Percentiles rank a stretch among this genome's conserved stretches.
These are phyloP conservation scores for Lamprotornis superbus DNA, from an alignment of 2,113 vertebrate genomes.

Conservation along the genomic window DNA sequence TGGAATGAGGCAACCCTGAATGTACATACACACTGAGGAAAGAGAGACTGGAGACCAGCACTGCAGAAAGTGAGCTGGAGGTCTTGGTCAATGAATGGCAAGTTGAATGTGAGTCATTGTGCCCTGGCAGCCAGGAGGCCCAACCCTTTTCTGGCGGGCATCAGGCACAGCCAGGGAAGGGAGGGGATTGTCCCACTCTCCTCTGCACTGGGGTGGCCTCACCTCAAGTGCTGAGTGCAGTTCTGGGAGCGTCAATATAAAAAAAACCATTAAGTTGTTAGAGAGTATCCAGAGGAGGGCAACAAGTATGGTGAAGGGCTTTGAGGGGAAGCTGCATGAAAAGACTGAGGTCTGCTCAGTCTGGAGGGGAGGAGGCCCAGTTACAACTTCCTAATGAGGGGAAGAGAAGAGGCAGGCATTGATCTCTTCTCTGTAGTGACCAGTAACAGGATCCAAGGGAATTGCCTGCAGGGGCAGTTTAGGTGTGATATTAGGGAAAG, in stretches of 20 bases:
- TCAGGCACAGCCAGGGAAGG: background rate
- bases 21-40: background rate
- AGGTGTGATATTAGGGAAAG: background rate
- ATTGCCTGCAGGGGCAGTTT: background rate
- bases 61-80: background rate
- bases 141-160: background rate
- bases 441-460: background rate
- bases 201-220: background rate
- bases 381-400: accelerated
- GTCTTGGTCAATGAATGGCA: background rate
- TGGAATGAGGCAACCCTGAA: background rate
- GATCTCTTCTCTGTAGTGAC: background rate
- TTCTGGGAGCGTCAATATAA: background rate
- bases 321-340: background rate
- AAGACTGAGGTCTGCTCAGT: background rate
- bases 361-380: background rate
- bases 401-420: background rate
- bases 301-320: too few species aligned
- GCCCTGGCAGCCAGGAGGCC: background rate
- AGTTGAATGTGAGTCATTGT: background rate
- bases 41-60: accelerated
- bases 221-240: background rate
- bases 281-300: background rate
- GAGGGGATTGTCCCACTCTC: background rate
- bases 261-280: accelerated